Percentiles rank a stretch among this genome's conserved stretches.
Evolutionary conservation across 2,797 vertebrate genomes (phyloP).

Genomic region (Halcyon badia): DNA sequence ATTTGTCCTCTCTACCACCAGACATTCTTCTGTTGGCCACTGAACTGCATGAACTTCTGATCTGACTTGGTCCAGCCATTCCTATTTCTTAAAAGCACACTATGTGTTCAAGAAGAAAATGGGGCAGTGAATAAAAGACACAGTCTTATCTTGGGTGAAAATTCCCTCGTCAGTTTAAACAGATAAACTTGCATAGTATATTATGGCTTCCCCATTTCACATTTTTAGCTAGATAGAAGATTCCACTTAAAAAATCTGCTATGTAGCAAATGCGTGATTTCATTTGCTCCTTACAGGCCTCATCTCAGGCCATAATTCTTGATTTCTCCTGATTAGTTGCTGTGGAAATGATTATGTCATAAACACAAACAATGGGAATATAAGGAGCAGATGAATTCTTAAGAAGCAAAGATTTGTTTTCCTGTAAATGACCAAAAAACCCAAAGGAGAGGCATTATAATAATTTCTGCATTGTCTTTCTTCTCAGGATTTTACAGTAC

Average conservation of each 20-base stretch:
- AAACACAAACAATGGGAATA: conserved; percentile 68
- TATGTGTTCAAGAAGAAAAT: background rate
- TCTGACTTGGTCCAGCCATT: background rate
- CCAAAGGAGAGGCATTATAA: conserved; percentile 31
- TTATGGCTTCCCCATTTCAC: background rate
- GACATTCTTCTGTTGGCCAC: background rate
- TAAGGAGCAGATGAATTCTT: conserved; percentile 74
- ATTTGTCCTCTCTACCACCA: background rate
- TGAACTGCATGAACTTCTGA: background rate
- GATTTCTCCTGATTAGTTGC: conserved; percentile 73
- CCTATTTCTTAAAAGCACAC: background rate
- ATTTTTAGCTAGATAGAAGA: background rate
- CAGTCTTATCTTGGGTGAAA: background rate
- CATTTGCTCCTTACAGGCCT: conserved; percentile 47
- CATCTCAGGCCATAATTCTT: conserved; percentile 56
- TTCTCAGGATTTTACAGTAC: conserved; percentile 38
- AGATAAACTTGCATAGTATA: background rate
- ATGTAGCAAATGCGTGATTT: conserved; percentile 17
- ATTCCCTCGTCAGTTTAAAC: background rate
- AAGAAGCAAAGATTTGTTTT: conserved; percentile 75
- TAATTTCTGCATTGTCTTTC: conserved; percentile 56
- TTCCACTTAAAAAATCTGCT: background rate
- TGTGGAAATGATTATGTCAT: conserved; percentile 73
- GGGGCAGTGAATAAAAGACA: background rate
- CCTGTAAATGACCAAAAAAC: conserved; percentile 71